Conservation (phyloP, 2,888 invertebrate species). For the Lochmaea capreae region DNA sequence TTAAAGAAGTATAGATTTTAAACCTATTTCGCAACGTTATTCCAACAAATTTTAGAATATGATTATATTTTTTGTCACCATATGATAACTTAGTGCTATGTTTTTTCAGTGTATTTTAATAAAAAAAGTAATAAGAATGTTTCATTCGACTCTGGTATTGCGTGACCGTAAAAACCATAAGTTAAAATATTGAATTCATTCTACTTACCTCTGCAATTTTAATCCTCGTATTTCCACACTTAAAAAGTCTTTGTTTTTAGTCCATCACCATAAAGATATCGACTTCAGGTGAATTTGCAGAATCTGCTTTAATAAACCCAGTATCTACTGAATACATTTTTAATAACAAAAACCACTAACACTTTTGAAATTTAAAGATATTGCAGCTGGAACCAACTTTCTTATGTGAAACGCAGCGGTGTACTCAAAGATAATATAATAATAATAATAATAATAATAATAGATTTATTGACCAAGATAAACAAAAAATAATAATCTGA, state of each 20-base stretch:
- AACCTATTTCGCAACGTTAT: too few species aligned
- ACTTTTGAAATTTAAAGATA: slow-evolving; percentile 13
- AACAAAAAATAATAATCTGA: too few species aligned
- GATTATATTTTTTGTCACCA: too few species aligned
- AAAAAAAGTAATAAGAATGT: slow-evolving; percentile 4
- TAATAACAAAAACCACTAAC: slow-evolving; percentile 16
- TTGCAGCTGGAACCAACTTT: slow-evolving; percentile 13
- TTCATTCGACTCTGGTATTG: slow-evolving; percentile 15
- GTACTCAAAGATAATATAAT: too few species aligned
- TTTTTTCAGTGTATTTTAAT: slow-evolving; percentile 16
- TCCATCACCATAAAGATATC: too few species aligned
- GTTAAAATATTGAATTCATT: slow-evolving; percentile 12
- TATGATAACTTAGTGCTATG: background rate
- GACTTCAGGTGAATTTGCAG: slow-evolving; percentile 16
- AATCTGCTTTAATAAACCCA: slow-evolving; percentile 17
- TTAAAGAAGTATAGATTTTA: too few species aligned
- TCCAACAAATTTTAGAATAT: too few species aligned
- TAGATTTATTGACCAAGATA: too few species aligned
- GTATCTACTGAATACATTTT: slow-evolving; percentile 18
- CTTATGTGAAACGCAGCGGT: slow-evolving; percentile 15
- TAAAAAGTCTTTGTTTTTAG: background rate
- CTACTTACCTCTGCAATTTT: background rate
- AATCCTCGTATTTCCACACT: slow-evolving; percentile 6
- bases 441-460: too few species aligned
- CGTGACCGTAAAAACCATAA: slow-evolving; percentile 9